A percentile compares a stretch with the other conserved stretches of the same genome.
These are phyloP conservation scores for Dryococelus australis DNA, from an alignment of 2,888 invertebrate species.

Conservation along the genomic window DNA sequence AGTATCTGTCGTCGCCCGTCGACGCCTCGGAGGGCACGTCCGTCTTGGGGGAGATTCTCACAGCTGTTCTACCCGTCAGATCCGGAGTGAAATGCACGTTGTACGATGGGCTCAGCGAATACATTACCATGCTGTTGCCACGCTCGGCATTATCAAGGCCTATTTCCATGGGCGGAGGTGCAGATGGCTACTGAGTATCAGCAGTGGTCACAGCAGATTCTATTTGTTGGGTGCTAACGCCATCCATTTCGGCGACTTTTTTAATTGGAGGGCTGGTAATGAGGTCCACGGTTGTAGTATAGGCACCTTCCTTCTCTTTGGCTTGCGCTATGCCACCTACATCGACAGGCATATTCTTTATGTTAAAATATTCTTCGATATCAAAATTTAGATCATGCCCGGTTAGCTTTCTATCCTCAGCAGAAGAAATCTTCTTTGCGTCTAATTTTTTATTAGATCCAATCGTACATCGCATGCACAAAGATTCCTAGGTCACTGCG, in stretches of 20 bases:
- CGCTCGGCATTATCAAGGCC: background rate
- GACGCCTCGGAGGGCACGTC: background rate
- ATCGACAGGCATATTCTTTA: constrained; percentile 26
- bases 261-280: too few relatives aligned
- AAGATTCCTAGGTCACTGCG: too few relatives aligned
- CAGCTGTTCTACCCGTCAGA: background rate
- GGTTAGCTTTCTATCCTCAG: too few relatives aligned
- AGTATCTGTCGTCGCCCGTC: background rate
- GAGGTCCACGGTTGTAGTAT: too few relatives aligned
- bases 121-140: background rate
- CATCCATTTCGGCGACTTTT: too few relatives aligned
- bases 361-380: background rate
- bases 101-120: background rate
- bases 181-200: background rate
- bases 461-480: too few relatives aligned
- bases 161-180: background rate
- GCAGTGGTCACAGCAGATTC: background rate
- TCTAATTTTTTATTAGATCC: too few relatives aligned
- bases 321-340: background rate
- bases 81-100: background rate
- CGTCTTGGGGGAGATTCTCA: background rate
- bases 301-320: background rate
- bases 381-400: too few relatives aligned
- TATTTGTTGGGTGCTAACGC: too few relatives aligned
- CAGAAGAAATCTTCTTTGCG: too few relatives aligned